Evolutionary conservation across 2,888 invertebrate genomes (phyloP).

Genomic region (Lymantria monacha): DNA sequence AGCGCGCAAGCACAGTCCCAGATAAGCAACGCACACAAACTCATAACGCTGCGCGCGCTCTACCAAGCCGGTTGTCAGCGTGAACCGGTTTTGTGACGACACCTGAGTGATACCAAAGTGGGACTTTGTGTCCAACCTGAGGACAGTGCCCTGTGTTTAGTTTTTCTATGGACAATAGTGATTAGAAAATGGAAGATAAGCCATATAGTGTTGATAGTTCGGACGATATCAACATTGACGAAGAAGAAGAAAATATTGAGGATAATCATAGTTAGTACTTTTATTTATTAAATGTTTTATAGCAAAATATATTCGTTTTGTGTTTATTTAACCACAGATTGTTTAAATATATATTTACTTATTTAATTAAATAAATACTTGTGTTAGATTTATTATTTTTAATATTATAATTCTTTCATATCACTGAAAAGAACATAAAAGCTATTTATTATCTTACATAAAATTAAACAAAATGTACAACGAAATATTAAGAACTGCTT

Average conservation of each 20-base stretch:
- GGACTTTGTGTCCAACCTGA: constrained; percentile 38
- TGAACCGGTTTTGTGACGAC: constrained; percentile 76
- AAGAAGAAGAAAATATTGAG: constrained; percentile 71
- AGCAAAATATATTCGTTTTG: constrained; percentile 12
- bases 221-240: constrained; percentile 77
- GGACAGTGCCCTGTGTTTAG: constrained; percentile 65
- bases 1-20: constrained; percentile 58
- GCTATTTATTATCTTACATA: too few species aligned
- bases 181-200: constrained; percentile 76
- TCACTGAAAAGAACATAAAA: too few species aligned
- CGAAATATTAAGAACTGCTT: too few species aligned
- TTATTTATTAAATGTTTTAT: constrained; percentile 8
- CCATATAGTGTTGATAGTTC: constrained; percentile 79
- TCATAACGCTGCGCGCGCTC: constrained; percentile 79
- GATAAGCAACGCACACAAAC: constrained; percentile 76
- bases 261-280: constrained; percentile 67
- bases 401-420: too few species aligned
- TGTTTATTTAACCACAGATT: background rate
- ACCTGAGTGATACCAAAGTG: constrained; percentile 65
- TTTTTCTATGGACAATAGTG: constrained; percentile 61
- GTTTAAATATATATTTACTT: too few species aligned
- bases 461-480: too few species aligned
- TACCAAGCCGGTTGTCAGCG: constrained; percentile 75
- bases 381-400: too few species aligned
- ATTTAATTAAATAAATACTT: too few species aligned